A percentile compares a stretch with the other conserved stretches of the same genome.
phyloP scores from a whole-genome alignment of 2,888 invertebrate genomes.

The Cactoblastis cactorum region DNA sequence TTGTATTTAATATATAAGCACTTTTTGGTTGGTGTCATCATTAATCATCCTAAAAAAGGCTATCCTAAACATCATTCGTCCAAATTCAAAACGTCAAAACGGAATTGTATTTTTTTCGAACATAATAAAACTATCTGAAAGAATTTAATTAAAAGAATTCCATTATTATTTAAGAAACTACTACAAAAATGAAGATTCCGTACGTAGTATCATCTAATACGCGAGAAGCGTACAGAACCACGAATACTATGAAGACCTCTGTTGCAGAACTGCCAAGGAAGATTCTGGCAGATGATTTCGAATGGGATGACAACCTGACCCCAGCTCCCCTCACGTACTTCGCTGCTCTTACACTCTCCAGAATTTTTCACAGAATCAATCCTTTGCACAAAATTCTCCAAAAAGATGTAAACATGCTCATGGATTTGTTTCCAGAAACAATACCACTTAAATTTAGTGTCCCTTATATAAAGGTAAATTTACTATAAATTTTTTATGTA shows the following conservation, averaged over 20 bases:
- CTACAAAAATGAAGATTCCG: conserved; percentile 60
- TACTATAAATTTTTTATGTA: not conserved
- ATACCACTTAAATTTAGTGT: conserved; percentile 79
- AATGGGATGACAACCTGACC: conserved; percentile 62
- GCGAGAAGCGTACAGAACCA: conserved; percentile 49
- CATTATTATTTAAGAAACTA: not conserved
- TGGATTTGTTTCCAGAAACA: conserved; percentile 80
- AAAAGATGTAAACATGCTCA: conserved; percentile 77
- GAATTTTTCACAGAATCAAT: conserved; percentile 67
- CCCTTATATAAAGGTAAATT: conserved; percentile 63
- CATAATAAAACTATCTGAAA: no score
- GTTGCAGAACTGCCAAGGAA: conserved; percentile 46
- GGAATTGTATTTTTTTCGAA: no score
- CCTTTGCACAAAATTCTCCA: conserved; percentile 77
- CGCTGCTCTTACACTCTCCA: conserved; percentile 52
- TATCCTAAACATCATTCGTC: not conserved
- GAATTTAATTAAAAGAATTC: no score
- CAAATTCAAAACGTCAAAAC: no score
- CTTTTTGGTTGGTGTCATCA: not conserved
- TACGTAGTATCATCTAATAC: conserved; percentile 57
- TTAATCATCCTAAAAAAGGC: not conserved
- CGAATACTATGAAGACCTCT: conserved; percentile 43
- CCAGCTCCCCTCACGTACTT: conserved; percentile 62
- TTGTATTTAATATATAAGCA: no score
- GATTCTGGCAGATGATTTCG: conserved; percentile 62